Evolutionary conservation across 1,140 invertebrate species (phyloP), one percentile per base, ranked within the genome.

Genomic region (Trachelipus rathkii): DNA sequence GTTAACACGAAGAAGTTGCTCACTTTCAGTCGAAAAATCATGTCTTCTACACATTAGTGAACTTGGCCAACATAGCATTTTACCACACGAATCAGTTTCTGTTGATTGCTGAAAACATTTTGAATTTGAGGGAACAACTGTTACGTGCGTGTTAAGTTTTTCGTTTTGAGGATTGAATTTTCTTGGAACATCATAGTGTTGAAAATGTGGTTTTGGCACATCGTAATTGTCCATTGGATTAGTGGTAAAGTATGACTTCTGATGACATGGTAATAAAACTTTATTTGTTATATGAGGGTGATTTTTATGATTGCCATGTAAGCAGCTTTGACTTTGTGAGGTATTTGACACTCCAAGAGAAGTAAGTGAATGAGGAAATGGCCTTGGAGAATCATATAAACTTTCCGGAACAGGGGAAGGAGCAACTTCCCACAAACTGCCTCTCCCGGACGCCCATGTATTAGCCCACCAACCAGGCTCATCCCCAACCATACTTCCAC

Each of bases 41-140:
- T 87, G 86, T 33, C 86, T 83, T n/a, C 89, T 87, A 81, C 89
- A 91, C 78, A 90, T 90, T 0, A 89, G 89, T 71, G 90, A 82
- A 68, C 89, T 88, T 74, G 90, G 90, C 78, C 87, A 84, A 76
- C 86, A 88, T 50, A 81, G 72, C 53, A 81, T 70, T 24, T 44
- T 73, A n/a, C 68, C 69, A 33, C 75, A 76, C 9, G 75, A 24
- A 11, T 60, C 74, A 19, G 21, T 71, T 10, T 44, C 60, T 13
- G 68, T 44, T 45, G 72, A 72, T 8, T 15, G 46, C 71, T n/a
- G 46, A 43, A 67, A 45, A 13, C 8, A 73, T 45, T 5, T 71
- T 66, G 44, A 68, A 45, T n/a, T 60, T 24, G 11, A 73, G 43
- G 21, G 78, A 60, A 23, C 66, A 66, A 4, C 21, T 60, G 44